A percentile compares a stretch with the other conserved stretches of the same genome.
phyloP scores from a whole-genome alignment of 1,140 invertebrate species.

The Dufourea novaeangliae region DNA sequence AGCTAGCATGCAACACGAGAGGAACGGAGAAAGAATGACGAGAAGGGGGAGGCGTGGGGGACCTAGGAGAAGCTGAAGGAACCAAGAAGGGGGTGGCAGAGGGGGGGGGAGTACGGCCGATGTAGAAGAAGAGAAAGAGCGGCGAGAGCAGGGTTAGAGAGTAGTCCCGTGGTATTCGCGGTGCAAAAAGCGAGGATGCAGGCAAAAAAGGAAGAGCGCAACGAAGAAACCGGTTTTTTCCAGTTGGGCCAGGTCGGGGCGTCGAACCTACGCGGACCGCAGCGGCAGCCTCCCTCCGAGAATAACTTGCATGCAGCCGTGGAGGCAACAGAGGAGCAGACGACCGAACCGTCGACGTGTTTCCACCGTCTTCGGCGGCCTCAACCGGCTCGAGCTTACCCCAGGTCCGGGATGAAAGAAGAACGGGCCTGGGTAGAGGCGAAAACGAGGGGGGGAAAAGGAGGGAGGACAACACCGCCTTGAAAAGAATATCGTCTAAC shows the following conservation, averaged over 20 bases:
- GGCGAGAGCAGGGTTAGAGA: constrained; percentile 27
- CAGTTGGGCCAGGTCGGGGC: constrained; percentile 82
- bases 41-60: constrained; percentile 56
- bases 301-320: constrained; percentile 80
- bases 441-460: constrained; percentile 27
- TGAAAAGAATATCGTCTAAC: constrained; percentile 55
- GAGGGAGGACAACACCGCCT: constrained; percentile 32
- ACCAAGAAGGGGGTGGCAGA: too few relatives aligned
- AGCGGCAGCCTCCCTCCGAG: constrained; percentile 80
- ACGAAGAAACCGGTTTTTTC: constrained; percentile 82
- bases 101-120: too few relatives aligned
- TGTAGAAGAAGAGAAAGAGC: not conserved
- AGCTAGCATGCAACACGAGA: not conserved
- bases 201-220: constrained; percentile 77
- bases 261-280: constrained; percentile 81
- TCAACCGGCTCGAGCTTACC: constrained; percentile 73
- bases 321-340: constrained; percentile 35
- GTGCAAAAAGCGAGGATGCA: constrained; percentile 77
- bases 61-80: too few relatives aligned
- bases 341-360: constrained; percentile 32
- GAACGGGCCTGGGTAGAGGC: constrained; percentile 55
- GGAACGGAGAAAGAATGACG: constrained; percentile 1
- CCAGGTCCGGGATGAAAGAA: constrained; percentile 78
- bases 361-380: constrained; percentile 48
- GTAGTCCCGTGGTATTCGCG: constrained; percentile 60